Percentiles rank a stretch among this genome's conserved stretches.
These are phyloP conservation scores for Zaprionus lineosus DNA, from an alignment of 2,888 invertebrate species.

Conservation along the genomic window DNA sequence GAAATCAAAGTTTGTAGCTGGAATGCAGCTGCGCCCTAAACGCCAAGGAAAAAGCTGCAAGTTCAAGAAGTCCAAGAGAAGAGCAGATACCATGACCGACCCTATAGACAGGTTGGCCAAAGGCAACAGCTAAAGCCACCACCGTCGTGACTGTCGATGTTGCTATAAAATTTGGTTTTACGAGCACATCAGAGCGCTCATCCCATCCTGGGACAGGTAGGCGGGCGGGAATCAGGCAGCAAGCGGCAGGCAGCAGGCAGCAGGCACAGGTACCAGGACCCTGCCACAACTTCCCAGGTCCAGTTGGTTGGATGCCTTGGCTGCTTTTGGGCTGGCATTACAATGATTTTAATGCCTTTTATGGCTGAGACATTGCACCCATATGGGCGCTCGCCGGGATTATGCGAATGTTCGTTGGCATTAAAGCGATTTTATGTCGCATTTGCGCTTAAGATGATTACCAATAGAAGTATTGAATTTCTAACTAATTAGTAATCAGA, in stretches of 20 bases:
- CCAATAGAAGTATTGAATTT: conserved; percentile 48
- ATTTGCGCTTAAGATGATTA: conserved; percentile 48
- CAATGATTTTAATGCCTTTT: conserved; percentile 76
- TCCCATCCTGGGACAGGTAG: conserved; percentile 67
- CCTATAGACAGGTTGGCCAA: conserved; percentile 13
- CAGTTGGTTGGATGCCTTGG: conserved; percentile 34
- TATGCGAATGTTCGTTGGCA: conserved; percentile 39
- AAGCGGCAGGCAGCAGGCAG: too few relatives aligned
- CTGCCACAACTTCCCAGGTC: too few relatives aligned
- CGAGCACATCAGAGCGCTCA: conserved; percentile 53
- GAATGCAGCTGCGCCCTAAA: conserved; percentile 46
- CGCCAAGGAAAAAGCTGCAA: conserved; percentile 25
- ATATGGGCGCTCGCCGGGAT: conserved; percentile 66
- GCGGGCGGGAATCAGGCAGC: too few relatives aligned
- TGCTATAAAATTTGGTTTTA: conserved; percentile 71
- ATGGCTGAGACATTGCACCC: conserved; percentile 66
- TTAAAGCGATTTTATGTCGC: conserved; percentile 58
- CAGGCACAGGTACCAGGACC: too few relatives aligned
- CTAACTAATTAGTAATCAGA: conserved; percentile 45
- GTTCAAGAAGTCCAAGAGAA: conserved; percentile 5
- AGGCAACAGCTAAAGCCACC: conserved; percentile 27
- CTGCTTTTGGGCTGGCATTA: conserved; percentile 67
- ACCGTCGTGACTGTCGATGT: conserved; percentile 32
- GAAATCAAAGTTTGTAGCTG: conserved; percentile 16
- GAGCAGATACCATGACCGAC: too few relatives aligned